Evolutionary conservation across 1,140 invertebrate genomes (phyloP), one percentile per base, ranked within the genome.

Genomic region (Globodera ellingtonae): DNA sequence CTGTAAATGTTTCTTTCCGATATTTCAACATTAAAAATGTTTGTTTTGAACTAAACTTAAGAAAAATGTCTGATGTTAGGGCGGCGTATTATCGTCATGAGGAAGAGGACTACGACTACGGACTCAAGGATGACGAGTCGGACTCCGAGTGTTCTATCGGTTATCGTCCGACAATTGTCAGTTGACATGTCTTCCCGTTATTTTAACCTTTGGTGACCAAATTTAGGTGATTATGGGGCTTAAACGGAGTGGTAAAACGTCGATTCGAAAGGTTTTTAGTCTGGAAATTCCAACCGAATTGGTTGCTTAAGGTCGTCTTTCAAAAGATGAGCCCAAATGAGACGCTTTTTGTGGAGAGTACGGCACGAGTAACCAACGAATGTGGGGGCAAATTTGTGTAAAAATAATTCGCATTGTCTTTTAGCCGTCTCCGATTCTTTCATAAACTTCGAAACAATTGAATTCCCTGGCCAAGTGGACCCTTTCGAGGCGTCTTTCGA

Each of bases 271-370:
- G 92, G 98, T 99, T 9, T 97, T 99, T 15, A 99, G 99, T 91
- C 96, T 99, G 92, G 98, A 99, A 95, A 97, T 96, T 15, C 98
- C 98, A 9, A 99, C 98, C 91, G 97, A 99, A 91, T 99, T 97
- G 5, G 99, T 98, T 87, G 91, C 6, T 62, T 62, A 18, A 62
- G 56, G 98, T 99, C 9, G 97, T 99, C 15, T 99, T 99, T 91
- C 97, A 99, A 89, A 99, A 99, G 92, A 98, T 99, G 95, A 97
- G 96, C 13, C 98, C 98, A 9, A 99, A 98, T 91, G 97, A 99
- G 91, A 99, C 98, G 5, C 91, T 99, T n/a, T 99, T 99, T 87
- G 91, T 99, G 62, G 97, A 98, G 90, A 97, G 95, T 84, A 99
- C 97, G 77, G 98, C 97, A 89, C 96, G 98, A 92, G 96, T 99